Evolutionary conservation across 2,113 vertebrate species (phyloP), one percentile per base, ranked within the genome.

Genomic region (Garra rufa): DNA sequence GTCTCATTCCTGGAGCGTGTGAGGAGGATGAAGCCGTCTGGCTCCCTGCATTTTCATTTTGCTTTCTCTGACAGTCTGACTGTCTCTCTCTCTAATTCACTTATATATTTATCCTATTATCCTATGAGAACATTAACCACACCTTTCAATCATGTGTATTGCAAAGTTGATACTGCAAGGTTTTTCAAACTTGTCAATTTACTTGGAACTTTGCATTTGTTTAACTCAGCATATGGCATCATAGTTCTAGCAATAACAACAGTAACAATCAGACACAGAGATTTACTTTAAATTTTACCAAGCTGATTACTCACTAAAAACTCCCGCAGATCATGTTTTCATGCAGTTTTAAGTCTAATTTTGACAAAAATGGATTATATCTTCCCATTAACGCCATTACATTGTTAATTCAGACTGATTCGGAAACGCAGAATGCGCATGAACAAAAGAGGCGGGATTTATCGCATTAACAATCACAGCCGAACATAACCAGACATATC

Each of bases 1-100:
- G 90, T 92, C 91, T 93, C 90, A 92, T 90, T 89, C 85, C 85
- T 89, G 81, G 88, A 80, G 85, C 80, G 6, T 85, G 83, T 65
- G 74, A 61, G 85, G 87, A 87, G 88, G 89, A 85, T 81, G 81
- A 83, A 84, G 87, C 84, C 9, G 86, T 92, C 88, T 90, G 85
- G 89, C 88, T 87, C 76, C 77, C 85, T 44, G 28, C 87, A 89
- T 81, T 93, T 91, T 89, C 88, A 41, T 63, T 17, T 81, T 5
- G 21, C 30, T 81, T 63, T 34, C 24, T 48, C 71, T 65, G 41
- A 30, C 34, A 71, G 76, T 59, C 83, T 79, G 17, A 17, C 61
- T 70, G 44, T 78, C 30, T 80, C 24, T 78, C 24, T 78, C 38
- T 74, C 52, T 81, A 50, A 38, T 70, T 81, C 10, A 41, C 28